phyloP scores from a whole-genome alignment of 2,113 vertebrate species.

The Nesoenas mayeri region DNA sequence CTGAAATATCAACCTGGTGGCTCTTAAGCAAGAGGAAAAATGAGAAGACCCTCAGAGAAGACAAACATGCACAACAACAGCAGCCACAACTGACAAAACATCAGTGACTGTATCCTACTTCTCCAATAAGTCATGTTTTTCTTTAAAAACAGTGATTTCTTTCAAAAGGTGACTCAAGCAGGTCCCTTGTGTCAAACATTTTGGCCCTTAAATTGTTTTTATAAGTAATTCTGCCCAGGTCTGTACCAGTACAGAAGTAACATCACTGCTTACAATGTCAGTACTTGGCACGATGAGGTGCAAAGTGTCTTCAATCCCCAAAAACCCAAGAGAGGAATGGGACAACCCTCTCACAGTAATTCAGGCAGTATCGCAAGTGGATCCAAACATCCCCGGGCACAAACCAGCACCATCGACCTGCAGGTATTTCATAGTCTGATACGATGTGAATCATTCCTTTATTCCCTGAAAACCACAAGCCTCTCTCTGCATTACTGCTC shows the following conservation, averaged over 20 bases:
- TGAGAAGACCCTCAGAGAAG: not conserved
- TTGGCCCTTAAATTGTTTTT: not conserved
- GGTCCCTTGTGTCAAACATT: not conserved
- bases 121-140: not conserved
- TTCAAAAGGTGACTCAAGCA: not conserved
- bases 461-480: not conserved
- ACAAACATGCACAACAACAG: not conserved
- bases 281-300: not conserved
- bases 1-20: not conserved
- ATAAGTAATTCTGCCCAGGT: not conserved
- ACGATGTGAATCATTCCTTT: not conserved
- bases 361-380: not conserved
- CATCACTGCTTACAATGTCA: not conserved
- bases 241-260: not conserved
- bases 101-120: not conserved
- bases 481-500: not conserved
- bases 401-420: not conserved
- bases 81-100: not conserved
- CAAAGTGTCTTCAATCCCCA: not conserved
- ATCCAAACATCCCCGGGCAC: not conserved
- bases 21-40: not conserved
- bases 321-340: accelerated
- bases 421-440: not conserved
- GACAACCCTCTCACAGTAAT: not conserved
- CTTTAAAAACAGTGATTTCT: not conserved